A percentile compares a stretch with the other conserved stretches of the same genome.
Evolutionary conservation across 35 echinoderm and acorn worm genomes (phyloP).

Genomic region (Amphiura filiformis): DNA sequence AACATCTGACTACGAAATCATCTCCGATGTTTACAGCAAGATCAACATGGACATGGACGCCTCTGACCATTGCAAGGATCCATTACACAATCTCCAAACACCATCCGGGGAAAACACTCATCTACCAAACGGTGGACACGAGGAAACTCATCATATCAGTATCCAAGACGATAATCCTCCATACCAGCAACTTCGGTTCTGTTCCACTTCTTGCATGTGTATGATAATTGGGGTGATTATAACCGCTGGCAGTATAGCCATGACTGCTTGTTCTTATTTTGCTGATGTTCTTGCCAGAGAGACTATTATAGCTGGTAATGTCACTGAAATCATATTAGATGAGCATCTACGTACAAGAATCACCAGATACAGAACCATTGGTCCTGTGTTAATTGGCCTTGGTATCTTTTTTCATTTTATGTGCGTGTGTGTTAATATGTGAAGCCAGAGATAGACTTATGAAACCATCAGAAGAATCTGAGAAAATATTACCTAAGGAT

Average conservation of each 20-base stretch:
- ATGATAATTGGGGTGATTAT: slow-evolving; percentile 62
- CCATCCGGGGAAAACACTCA: background rate
- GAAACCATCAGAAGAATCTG: slow-evolving; percentile 17
- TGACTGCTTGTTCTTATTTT: slow-evolving; percentile 82
- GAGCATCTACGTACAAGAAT: slow-evolving; percentile 45
- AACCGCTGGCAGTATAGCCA: slow-evolving; percentile 62
- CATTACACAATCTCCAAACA: background rate
- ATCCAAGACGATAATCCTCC: background rate
- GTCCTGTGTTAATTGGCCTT: slow-evolving; percentile 72
- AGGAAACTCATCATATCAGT: background rate
- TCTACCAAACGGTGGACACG: background rate
- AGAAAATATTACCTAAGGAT: slow-evolving; percentile 30
- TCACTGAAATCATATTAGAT: slow-evolving; percentile 39
- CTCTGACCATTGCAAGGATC: background rate
- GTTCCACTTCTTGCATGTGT: slow-evolving; percentile 50
- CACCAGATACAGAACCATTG: slow-evolving; percentile 61
- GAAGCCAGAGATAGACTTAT: slow-evolving; percentile 58
- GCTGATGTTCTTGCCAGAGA: slow-evolving; percentile 53
- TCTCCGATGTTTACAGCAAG: background rate
- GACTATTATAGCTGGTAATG: slow-evolving; percentile 36
- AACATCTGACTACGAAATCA: background rate
- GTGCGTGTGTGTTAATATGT: slow-evolving; percentile 83
- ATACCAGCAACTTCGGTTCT: slow-evolving; percentile 15
- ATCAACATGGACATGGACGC: background rate
- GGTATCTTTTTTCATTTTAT: slow-evolving; percentile 67